Evolutionary conservation across 1,140 invertebrate genomes (phyloP), one percentile per base, ranked within the genome.

Genomic region (Euwallacea similis): DNA sequence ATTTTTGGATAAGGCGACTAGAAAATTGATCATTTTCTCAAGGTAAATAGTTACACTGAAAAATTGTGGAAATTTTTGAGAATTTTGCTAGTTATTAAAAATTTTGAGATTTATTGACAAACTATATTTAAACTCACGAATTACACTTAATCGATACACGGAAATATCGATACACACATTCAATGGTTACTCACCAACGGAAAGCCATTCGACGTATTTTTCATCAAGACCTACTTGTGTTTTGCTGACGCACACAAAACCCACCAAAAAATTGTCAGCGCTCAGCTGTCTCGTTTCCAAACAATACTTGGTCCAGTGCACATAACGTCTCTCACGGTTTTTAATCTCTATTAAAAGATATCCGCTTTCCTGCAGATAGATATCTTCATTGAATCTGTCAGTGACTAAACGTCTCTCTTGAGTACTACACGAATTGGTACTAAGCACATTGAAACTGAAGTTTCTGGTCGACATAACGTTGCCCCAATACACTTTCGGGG

Each of bases 341-440:
- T 7, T 8, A n/a, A 61, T 42, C 42, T n/a, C 9, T 16, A 11
- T 10, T 10, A 42, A 61, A 7, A 56, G 16, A 56, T 61, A 7
- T 16, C 59, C 59, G 15, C 42, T 43, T 61, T 42, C 59, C 21
- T 61, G 59, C 0, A 61, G 15, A 61, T 42, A 61, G 10, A 58
- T 42, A 11, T 11, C 11, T 21, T 15, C 16, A 21, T 11, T 61
- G 42, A 7, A n/a, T 16, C 9, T 41, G 13, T 16, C 10, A 11
- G 42, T 42, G n/a, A 42, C 8, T 4, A 61, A 61, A n/a, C 42
- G 59, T 41, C 59, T 9, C 11, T 61, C 59, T 0, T 42, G 11
- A 11, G 59, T 11, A 7, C 42, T 10, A 43, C 59, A 61, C 11
- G 9, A 9, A n/a, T 43, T 61, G 11, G 59, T 33, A 43, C 59